A percentile compares a stretch with the other conserved stretches of the same genome.
These are phyloP conservation scores for Gila orcuttii DNA, from an alignment of 2,113 vertebrate genomes.

Conservation along the genomic window DNA sequence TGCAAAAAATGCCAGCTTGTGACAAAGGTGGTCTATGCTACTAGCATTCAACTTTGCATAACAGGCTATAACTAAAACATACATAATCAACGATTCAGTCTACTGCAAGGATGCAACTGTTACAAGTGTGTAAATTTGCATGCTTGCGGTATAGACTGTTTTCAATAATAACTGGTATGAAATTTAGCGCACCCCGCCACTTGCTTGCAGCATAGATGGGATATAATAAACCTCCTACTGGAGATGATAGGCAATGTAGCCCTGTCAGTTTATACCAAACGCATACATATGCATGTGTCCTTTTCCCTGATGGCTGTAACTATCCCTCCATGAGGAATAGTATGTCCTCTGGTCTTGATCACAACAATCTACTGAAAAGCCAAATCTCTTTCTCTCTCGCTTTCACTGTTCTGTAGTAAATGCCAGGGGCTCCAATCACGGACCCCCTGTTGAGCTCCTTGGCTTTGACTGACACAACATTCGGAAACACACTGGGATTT, in stretches of 20 bases:
- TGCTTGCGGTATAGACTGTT: background rate
- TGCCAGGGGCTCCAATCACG: constrained; percentile 51
- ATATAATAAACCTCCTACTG: constrained; percentile 17
- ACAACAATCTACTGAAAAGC: constrained; percentile 40
- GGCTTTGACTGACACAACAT: constrained; percentile 55
- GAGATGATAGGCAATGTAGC: background rate
- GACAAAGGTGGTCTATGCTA: background rate
- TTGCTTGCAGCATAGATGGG: background rate
- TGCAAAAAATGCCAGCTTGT: background rate
- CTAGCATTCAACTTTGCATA: background rate
- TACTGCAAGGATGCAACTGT: background rate
- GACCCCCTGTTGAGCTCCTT: constrained; percentile 36
- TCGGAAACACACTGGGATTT: constrained; percentile 45
- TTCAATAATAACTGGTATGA: background rate
- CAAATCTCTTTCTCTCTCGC: constrained; percentile 27
- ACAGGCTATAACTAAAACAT: background rate
- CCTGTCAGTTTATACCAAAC: constrained; percentile 3
- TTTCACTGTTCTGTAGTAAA: constrained; percentile 38
- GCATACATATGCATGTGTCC: constrained; percentile 14
- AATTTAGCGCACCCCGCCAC: background rate
- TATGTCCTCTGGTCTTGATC: constrained; percentile 45
- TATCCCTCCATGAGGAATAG: no score
- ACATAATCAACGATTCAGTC: background rate
- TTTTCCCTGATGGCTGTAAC: background rate
- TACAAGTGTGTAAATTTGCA: background rate